Evolutionary conservation across 2,888 invertebrate genomes (phyloP), one percentile per base, ranked within the genome.

Genomic region (Rhorus exstirpatorius): DNA sequence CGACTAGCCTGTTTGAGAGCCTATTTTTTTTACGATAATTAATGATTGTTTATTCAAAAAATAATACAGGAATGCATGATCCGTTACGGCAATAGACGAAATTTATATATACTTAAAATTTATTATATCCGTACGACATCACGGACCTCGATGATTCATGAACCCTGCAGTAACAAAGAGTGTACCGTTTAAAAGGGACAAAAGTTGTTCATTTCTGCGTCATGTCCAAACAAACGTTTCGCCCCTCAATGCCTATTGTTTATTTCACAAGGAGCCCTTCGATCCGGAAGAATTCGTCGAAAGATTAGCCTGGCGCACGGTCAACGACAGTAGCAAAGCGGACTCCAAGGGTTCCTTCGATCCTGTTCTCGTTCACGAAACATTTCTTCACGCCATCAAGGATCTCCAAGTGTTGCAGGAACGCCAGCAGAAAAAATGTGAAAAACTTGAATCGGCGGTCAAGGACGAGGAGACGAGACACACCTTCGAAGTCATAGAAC

Each of bases 261-360:
- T 79, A 84, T 93, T 93, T 75, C n/a, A 55, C n/a, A n/a, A 99
- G 98, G 99, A 99, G 91, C 98, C 99, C 0, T 99, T 99, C 92
- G 98, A 99, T 94, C 97, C 98, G 10, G 98, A 98, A 90, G 99
- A 99, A 92, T 99, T 99, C 94, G 98, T 99, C 0, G 99, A 99
- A 93, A 95, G 99, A 74, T 94, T 99, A 90, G 99, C 99, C 46
- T 98, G 99, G 96, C 95, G 98, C 87, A 97, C 98, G 63, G 97
- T 98, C 91, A 95, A 95, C 53, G 95, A 95, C 85, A 94, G 94
- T 17, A 94, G 93, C 88, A 96, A 95, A 87, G 97, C 96, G 89
- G 93, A 94, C 46, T 95, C 96, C 19, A 96, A 95, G 58, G 95
- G 96, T 24, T 94, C 95, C 85, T 97, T 98, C 92, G 97, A 98